Conservation (phyloP, 2,888 invertebrate genomes). For the Tuta absoluta region DNA sequence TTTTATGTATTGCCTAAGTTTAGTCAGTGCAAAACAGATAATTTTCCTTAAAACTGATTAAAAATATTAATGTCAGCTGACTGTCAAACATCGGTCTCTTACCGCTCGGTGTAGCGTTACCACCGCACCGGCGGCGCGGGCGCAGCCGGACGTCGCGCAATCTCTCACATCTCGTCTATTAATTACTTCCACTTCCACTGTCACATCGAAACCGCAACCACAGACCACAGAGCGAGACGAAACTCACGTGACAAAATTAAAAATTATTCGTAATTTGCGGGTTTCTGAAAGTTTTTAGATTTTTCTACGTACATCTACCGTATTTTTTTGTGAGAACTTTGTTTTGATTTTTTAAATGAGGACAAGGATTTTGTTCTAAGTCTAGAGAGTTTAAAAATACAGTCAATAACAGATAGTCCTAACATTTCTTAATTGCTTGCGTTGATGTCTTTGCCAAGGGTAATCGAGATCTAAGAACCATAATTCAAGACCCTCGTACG, state of each 20-base stretch:
- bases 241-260: not conserved
- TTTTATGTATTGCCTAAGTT: too few species aligned
- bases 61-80: too few species aligned
- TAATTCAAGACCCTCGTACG: not conserved
- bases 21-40: too few species aligned
- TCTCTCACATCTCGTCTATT: slow-evolving; percentile 52
- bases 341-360: too few species aligned
- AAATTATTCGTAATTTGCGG: not conserved
- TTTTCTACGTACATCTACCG: too few species aligned
- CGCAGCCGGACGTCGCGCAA: slow-evolving; percentile 66
- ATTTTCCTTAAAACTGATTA: too few species aligned
- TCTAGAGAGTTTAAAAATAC: too few species aligned
- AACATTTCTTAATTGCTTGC: not conserved
- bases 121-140: not conserved
- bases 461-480: not conserved
- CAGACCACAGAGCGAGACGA: slow-evolving; percentile 1
- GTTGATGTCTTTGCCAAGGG: slow-evolving; percentile 13
- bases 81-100: too few species aligned
- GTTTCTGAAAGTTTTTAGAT: not conserved
- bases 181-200: slow-evolving; percentile 40
- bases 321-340: too few species aligned
- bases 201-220: not conserved
- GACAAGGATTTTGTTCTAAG: too few species aligned
- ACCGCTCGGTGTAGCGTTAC: too few species aligned
- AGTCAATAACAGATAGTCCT: not conserved